A percentile compares a stretch with the other conserved stretches of the same genome.
These are phyloP conservation scores for Forbesichthys papilliferus DNA, from an alignment of 2,113 vertebrate genomes.

Conservation along the genomic window DNA sequence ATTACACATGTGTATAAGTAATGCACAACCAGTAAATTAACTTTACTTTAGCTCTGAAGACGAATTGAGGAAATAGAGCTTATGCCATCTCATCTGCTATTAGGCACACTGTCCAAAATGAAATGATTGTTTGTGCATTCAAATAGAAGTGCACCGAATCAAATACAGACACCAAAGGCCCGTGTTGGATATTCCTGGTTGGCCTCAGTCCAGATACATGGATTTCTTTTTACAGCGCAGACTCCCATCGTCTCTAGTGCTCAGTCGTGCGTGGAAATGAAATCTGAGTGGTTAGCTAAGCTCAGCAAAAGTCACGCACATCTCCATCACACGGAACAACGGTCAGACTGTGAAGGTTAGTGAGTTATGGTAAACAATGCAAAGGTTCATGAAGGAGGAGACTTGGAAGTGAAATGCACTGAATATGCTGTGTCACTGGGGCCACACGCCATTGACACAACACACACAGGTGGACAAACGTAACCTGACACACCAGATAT, in stretches of 20 bases:
- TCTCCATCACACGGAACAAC: conserved; percentile 19
- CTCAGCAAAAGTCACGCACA: conserved; percentile 46
- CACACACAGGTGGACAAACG: too few species aligned
- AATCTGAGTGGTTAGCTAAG: conserved; percentile 25
- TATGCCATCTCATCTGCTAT: conserved; percentile 23
- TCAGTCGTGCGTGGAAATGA: conserved; percentile 28
- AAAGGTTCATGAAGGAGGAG: too few species aligned
- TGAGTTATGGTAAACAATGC: too few species aligned
- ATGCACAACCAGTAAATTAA: conserved; percentile 34
- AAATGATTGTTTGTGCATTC: conserved; percentile 49
- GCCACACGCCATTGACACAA: too few species aligned
- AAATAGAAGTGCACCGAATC: conserved; percentile 42
- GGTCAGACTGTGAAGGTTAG: too few species aligned
- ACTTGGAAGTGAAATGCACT: too few species aligned
- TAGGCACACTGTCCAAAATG: conserved; percentile 44
- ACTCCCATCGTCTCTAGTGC: conserved; percentile 10
- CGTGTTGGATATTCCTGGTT: conserved; percentile 15
- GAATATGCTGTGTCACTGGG: too few species aligned
- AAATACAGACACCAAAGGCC: conserved; percentile 36
- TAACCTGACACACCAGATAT: too few species aligned
- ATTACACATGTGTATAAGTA: conserved; percentile 31
- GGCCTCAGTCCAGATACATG: conserved; percentile 20
- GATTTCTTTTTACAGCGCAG: conserved; percentile 17
- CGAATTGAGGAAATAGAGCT: conserved; percentile 35
- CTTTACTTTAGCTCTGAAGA: conserved; percentile 33